Conservation (phyloP, 2,797 vertebrate genomes). For the Lepidocolaptes lacrymiger region DNA sequence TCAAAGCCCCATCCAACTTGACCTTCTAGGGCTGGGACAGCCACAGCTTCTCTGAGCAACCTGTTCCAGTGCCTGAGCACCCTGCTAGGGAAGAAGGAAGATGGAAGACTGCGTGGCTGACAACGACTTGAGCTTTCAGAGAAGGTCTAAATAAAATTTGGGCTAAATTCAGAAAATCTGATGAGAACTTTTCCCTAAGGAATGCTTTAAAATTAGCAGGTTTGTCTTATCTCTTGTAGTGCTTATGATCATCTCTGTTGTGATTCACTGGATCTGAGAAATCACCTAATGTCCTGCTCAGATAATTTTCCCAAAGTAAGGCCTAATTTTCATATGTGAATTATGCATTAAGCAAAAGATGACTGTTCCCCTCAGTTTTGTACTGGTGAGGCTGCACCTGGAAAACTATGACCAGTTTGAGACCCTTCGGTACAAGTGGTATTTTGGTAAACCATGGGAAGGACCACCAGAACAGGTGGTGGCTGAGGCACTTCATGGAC, state of each 20-base stretch:
- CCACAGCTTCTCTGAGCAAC: background rate
- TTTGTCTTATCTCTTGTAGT: background rate
- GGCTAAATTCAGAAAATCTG: background rate
- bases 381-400: background rate
- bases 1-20: background rate
- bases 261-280: background rate
- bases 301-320: background rate
- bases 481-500: background rate
- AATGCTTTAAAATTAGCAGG: background rate
- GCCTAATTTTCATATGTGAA: background rate
- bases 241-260: accelerated
- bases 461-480: background rate
- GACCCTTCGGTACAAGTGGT: accelerated
- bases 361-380: background rate
- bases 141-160: background rate
- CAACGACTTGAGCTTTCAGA: background rate
- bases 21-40: background rate
- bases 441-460: background rate
- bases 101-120: background rate
- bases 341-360: background rate
- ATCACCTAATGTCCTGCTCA: background rate
- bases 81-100: background rate
- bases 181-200: background rate
- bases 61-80: background rate
- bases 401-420: background rate